These are phyloP conservation scores for Babyrousa celebensis DNA, from an alignment of 2,797 vertebrate species.

Conservation along the genomic window DNA sequence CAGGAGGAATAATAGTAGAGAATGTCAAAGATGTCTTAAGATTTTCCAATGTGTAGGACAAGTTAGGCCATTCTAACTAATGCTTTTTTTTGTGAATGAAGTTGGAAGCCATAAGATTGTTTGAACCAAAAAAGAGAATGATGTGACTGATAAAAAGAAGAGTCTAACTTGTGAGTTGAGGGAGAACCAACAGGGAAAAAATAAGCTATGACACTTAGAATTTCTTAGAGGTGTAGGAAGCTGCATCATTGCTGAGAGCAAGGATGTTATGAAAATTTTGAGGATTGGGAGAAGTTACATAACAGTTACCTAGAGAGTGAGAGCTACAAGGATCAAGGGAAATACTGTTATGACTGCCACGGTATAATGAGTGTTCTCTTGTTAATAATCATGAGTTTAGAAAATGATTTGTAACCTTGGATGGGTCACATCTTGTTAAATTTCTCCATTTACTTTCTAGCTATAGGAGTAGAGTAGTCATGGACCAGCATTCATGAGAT, in stretches of 20 bases:
- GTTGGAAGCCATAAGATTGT: background rate
- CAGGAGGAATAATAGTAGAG: background rate
- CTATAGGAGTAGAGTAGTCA: background rate
- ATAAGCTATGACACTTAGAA: background rate
- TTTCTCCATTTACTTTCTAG: background rate
- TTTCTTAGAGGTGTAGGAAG: background rate
- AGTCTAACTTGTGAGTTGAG: background rate
- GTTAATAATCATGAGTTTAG: background rate
- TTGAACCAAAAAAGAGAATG: background rate
- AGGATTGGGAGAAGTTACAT: background rate
- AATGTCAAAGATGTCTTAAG: background rate
- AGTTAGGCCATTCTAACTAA: background rate
- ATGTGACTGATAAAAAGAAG: background rate
- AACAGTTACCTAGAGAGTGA: background rate
- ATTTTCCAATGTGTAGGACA: background rate
- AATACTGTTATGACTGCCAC: background rate
- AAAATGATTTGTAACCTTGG: background rate
- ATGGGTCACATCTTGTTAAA: background rate
- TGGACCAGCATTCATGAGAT: background rate
- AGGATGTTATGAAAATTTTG: background rate
- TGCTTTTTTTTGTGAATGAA: constrained; percentile 37
- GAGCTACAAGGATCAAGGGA: background rate
- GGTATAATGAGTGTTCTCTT: background rate
- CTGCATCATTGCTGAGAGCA: background rate
- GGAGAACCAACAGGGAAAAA: background rate